Base-by-base conservation (phyloP, 2,113 vertebrate species). In the Hydropotes inermis region DNA sequence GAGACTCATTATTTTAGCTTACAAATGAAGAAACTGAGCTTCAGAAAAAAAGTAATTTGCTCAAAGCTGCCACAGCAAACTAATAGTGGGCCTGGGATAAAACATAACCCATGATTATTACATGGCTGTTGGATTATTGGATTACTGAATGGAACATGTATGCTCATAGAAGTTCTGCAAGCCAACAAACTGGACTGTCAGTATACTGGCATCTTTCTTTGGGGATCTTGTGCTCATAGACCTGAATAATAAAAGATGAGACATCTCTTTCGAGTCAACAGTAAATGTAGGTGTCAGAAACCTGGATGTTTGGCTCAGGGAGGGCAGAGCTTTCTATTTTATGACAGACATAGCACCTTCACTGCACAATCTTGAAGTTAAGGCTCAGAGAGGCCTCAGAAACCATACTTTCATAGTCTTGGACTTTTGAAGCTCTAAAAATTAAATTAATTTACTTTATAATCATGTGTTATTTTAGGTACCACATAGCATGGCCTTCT, bases 381-480 rank as follows among this genome's bases (percentile, higher is more conserved):
- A 50, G 39, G 43, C 52, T 52, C 45, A 96, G 52, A 30, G 12
- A 21, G 39, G 67, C 33, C 84, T 58, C 87, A 45, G 58, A 64
- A 95, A 58, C 30, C 54, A 36, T 7, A 55, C 8, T 60, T 61
- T n/a, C 74, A 74, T 19, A 28, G 15, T 60, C 81, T 89, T 43
- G 74, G 16, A 12, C 47, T 95, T 97, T 83, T 30, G 13, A 8
- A 74, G n/a, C 45, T 92, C 64, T 78, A 23, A 23, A 81, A 70
- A 27, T 70, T 33, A 76, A 91, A 79, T 74, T 61, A 52, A 36
- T 88, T 91, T 81, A 45, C 57, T 96, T 88, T 74, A 85, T 74
- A 94, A 81, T 93, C 79, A 52, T 55, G n/a, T 91, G 91, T 96
- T 97, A 87, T 96, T 96, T 94, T 92, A 94, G 79, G 94, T 91